phyloP scores from a whole-genome alignment of 2,888 invertebrate species.

The Pteria penguin region DNA sequence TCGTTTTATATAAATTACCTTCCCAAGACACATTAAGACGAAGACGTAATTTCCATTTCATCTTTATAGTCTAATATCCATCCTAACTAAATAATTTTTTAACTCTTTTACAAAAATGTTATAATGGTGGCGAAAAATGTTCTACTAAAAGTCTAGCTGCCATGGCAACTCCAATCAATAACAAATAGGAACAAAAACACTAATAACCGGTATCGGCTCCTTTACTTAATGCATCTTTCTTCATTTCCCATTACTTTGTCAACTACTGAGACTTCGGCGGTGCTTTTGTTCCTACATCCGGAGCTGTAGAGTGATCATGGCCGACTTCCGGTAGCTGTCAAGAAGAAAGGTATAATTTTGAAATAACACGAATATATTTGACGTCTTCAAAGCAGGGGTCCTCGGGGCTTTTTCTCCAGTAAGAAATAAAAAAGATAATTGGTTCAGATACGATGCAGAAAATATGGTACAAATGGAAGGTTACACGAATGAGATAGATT shows the following conservation, averaged over 20 bases:
- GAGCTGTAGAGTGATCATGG: conserved; percentile 50
- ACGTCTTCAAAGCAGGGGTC: conserved; percentile 42
- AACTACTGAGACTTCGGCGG: conserved; percentile 50
- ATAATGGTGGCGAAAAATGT: conserved; percentile 63
- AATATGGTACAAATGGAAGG: background rate
- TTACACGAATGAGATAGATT: too few species aligned
- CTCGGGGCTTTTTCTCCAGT: background rate
- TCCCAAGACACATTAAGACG: too few species aligned
- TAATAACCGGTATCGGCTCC: conserved; percentile 62
- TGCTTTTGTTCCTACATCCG: conserved; percentile 61
- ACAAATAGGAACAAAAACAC: conserved; percentile 56
- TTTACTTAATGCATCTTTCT: conserved; percentile 61
- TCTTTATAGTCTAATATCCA: too few species aligned
- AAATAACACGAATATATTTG: conserved; percentile 49
- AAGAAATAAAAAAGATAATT: background rate
- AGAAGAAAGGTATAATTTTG: conserved; percentile 58
- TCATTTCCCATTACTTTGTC: conserved; percentile 62
- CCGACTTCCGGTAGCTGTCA: conserved; percentile 54
- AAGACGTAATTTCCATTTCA: too few species aligned
- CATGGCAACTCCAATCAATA: conserved; percentile 59
- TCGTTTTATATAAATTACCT: too few species aligned
- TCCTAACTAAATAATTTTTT: too few species aligned
- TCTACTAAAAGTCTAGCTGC: conserved; percentile 60
- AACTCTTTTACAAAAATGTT: too few species aligned
- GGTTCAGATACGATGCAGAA: background rate